Evolutionary conservation across 1,140 invertebrate species (phyloP).

Genomic region (Xylocopa sonorina): DNA sequence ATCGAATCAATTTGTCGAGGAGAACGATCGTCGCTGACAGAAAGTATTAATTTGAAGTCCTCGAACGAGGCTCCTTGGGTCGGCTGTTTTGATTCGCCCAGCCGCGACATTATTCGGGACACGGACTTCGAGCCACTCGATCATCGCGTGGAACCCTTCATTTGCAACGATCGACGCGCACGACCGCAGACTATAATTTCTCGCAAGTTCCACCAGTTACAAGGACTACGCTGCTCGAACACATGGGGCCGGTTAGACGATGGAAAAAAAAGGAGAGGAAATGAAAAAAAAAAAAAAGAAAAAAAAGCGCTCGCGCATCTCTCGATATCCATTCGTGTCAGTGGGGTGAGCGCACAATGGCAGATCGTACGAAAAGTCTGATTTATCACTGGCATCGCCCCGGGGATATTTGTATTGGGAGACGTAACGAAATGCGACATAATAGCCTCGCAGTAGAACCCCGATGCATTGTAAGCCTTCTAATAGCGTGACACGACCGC

Average conservation of each 20-base stretch:
- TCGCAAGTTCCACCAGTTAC: conserved; percentile 52
- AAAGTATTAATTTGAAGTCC: neutral
- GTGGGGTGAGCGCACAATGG: conserved; percentile 77
- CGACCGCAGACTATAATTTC: conserved; percentile 62
- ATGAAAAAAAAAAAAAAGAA: conserved; percentile 40
- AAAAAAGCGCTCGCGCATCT: conserved; percentile 52
- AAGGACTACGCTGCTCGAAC: conserved; percentile 60
- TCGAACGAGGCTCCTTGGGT: neutral
- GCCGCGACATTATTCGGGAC: conserved; percentile 9
- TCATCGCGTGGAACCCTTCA: conserved; percentile 37
- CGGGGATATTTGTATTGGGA: conserved; percentile 79
- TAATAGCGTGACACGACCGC: conserved; percentile 80
- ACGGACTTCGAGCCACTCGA: conserved; percentile 35
- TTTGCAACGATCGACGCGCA: conserved; percentile 62
- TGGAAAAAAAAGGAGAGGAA: conserved; percentile 48
- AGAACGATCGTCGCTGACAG: too few relatives aligned
- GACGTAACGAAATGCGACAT: conserved; percentile 81
- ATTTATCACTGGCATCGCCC: conserved; percentile 79
- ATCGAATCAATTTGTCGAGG: too few relatives aligned
- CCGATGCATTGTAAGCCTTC: conserved; percentile 79
- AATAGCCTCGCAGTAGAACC: conserved; percentile 79
- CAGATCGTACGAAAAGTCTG: conserved; percentile 80
- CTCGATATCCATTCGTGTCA: conserved; percentile 70
- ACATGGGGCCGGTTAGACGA: conserved; percentile 67
- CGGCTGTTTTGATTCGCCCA: neutral